Conservation (phyloP, 2,888 invertebrate species). For the Encarsia formosa region DNA sequence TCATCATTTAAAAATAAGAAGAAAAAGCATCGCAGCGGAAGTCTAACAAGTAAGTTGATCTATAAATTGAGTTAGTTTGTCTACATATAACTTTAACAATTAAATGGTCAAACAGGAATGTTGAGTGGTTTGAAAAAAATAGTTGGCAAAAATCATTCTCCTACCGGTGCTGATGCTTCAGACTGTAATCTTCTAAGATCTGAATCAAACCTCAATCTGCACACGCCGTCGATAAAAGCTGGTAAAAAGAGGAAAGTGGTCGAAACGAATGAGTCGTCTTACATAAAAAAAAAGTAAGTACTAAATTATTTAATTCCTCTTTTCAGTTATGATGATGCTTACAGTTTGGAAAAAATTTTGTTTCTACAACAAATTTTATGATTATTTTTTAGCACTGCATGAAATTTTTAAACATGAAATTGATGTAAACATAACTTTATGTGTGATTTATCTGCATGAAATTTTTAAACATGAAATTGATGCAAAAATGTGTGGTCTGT, state of each 20-base stretch:
- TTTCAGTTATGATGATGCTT: constrained; percentile 6
- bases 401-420: too few relatives aligned
- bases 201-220: constrained; percentile 39
- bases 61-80: neutral
- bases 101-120: constrained; percentile 57
- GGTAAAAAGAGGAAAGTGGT: constrained; percentile 66
- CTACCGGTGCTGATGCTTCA: constrained; percentile 44
- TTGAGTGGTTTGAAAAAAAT: constrained; percentile 74
- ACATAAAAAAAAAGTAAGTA: constrained; percentile 65
- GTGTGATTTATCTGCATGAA: too few relatives aligned
- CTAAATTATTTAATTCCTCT: neutral
- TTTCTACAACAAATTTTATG: too few relatives aligned
- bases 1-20: constrained; percentile 52
- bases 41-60: constrained; percentile 70
- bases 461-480: too few relatives aligned
- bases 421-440: too few relatives aligned
- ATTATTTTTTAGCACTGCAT: too few relatives aligned
- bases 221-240: constrained; percentile 60
- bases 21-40: constrained; percentile 80
- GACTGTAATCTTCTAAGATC: constrained; percentile 30
- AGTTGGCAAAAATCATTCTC: constrained; percentile 60
- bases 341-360: too few relatives aligned
- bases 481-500: neutral
- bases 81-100: neutral
- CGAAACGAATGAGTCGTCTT: too few relatives aligned